These are phyloP conservation scores for Platichthys stellatus DNA, from an alignment of 2,113 vertebrate species.

Conservation along the genomic window DNA sequence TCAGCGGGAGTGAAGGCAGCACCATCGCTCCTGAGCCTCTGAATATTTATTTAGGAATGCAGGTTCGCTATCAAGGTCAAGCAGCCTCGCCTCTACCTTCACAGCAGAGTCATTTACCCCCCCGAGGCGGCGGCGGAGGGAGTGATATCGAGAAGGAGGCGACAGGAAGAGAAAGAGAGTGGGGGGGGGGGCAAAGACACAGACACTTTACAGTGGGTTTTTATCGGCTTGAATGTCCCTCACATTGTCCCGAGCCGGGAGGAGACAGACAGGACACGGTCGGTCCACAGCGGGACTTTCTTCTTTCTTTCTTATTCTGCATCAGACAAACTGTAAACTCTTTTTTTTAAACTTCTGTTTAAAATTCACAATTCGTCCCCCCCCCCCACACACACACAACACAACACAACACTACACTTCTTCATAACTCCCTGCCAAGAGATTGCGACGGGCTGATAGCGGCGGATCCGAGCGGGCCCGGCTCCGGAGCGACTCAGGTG, in stretches of 20 bases:
- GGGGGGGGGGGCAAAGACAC: constrained; percentile 21
- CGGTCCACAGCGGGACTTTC: constrained; percentile 17
- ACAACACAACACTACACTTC: background rate
- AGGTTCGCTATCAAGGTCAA: constrained; percentile 72
- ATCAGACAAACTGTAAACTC: background rate
- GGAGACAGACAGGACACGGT: background rate
- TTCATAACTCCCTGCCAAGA: background rate
- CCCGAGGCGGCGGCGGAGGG: constrained; percentile 30
- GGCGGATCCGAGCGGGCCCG: too few relatives aligned
- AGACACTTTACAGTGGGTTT: constrained; percentile 28
- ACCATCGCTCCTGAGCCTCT: constrained; percentile 53
- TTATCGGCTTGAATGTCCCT: constrained; percentile 32
- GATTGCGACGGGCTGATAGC: background rate
- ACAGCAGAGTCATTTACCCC: constrained; percentile 59
- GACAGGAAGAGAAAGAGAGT: constrained; percentile 31
- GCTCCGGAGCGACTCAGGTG: background rate
- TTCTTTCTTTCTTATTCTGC: background rate
- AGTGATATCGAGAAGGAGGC: constrained; percentile 30
- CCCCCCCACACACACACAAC: too few relatives aligned
- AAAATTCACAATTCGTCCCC: too few relatives aligned
- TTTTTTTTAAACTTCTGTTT: background rate
- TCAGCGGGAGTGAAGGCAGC: constrained; percentile 41
- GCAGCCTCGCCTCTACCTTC: constrained; percentile 50
- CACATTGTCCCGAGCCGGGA: background rate
- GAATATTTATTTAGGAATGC: constrained; percentile 69